These are phyloP conservation scores for Microtus pennsylvanicus DNA, from an alignment of 2,113 vertebrate genomes.

Conservation along the genomic window DNA sequence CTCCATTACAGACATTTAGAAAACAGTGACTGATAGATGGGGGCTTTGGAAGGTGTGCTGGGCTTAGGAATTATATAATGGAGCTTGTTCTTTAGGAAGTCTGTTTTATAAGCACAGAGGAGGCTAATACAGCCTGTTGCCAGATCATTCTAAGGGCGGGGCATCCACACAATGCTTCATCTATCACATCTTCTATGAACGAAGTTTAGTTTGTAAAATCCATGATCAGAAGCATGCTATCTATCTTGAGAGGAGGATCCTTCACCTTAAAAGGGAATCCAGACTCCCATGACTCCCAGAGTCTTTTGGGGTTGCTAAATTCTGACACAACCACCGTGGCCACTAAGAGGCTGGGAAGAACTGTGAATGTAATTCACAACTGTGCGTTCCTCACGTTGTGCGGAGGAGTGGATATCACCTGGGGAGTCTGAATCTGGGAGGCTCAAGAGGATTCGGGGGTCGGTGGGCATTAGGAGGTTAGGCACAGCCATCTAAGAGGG, in stretches of 20 bases:
- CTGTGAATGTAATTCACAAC: neutral
- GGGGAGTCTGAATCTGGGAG: neutral
- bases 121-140: neutral
- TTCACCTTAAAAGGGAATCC: neutral
- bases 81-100: constrained; percentile 2
- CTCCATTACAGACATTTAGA: constrained; percentile 17
- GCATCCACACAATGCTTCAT: neutral
- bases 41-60: constrained; percentile 13
- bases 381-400: no score
- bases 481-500: neutral
- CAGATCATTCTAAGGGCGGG: neutral
- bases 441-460: neutral
- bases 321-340: neutral
- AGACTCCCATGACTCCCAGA: neutral
- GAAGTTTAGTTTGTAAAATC: neutral
- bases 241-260: neutral
- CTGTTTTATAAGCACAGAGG: neutral
- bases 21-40: neutral
- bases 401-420: neutral
- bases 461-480: neutral
- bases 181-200: neutral
- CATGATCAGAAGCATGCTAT: neutral
- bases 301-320: neutral
- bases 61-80: neutral
- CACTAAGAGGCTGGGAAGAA: neutral